phyloP scores from a whole-genome alignment of 2,888 invertebrate species.

The Drosophila niveifrons region DNA sequence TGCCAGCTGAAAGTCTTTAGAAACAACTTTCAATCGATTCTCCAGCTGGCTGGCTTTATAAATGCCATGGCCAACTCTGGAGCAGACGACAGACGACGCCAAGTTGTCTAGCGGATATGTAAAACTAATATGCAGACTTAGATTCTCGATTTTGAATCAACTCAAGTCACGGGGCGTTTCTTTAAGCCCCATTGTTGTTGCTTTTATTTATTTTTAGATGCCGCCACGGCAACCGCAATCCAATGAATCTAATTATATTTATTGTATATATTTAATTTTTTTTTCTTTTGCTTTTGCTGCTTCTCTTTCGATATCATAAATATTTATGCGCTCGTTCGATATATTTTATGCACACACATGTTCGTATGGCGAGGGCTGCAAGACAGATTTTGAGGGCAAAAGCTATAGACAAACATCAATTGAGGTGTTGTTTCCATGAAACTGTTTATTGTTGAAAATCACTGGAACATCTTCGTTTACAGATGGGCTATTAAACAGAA shows the following conservation, averaged over 20 bases:
- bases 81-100: constrained; percentile 46
- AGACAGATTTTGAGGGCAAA: constrained; percentile 4
- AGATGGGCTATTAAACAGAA: neutral
- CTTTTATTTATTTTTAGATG: constrained; percentile 52
- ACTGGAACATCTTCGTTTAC: neutral
- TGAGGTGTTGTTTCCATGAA: constrained; percentile 4
- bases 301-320: constrained; percentile 57
- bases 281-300: constrained; percentile 14
- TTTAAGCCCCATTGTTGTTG: constrained; percentile 11
- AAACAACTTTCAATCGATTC: constrained; percentile 8
- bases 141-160: constrained; percentile 11
- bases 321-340: constrained; percentile 60
- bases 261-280: constrained; percentile 43
- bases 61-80: constrained; percentile 1
- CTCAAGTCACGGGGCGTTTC: constrained; percentile 2
- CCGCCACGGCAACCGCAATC: constrained; percentile 21
- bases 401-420: neutral
- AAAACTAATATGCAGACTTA: neutral
- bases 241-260: constrained; percentile 47
- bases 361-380: constrained; percentile 40
- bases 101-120: constrained; percentile 43
- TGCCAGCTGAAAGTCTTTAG: constrained; percentile 1
- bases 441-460: constrained; percentile 15
- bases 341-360: constrained; percentile 63
- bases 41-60: neutral